phyloP scores from a whole-genome alignment of 2,888 invertebrate species.

The Scaptomyza parva region DNA sequence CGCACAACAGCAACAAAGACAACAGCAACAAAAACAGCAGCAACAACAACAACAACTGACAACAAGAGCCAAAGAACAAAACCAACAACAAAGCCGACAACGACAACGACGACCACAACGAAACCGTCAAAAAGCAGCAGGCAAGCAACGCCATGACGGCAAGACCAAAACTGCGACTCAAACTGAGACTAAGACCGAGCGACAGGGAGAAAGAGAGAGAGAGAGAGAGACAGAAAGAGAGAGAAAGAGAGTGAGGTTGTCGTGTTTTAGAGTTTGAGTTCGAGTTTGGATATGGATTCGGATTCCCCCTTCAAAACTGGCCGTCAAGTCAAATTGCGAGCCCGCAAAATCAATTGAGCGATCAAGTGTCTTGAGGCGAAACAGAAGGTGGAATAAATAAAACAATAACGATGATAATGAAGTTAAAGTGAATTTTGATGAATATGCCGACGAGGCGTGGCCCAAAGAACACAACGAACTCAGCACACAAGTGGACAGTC shows the following conservation, averaged over 20 bases:
- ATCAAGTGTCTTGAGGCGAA: conserved; percentile 84
- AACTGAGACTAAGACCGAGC: conserved; percentile 17
- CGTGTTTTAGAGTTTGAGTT: conserved; percentile 27
- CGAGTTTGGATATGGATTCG: conserved; percentile 25
- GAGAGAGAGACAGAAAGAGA: not conserved
- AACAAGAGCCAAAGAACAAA: conserved; percentile 37
- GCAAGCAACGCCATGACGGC: conserved; percentile 59
- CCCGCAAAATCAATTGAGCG: conserved; percentile 83
- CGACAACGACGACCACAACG: conserved; percentile 56
- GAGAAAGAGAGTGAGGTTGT: conserved; percentile 10
- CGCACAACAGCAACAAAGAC: conserved; percentile 61
- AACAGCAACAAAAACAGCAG: conserved; percentile 22
- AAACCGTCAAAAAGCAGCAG: conserved; percentile 80
- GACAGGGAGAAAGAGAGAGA: not conserved
- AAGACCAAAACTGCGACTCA: conserved; percentile 8
- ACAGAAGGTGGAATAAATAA: conserved; percentile 85
- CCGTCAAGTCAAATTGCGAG: conserved; percentile 30
- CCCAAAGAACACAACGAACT: conserved; percentile 39
- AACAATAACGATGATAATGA: conserved; percentile 84
- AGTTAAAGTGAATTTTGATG: conserved; percentile 84
- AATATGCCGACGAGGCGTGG: conserved; percentile 81
- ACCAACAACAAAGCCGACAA: conserved; percentile 46
- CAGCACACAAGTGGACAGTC: conserved; percentile 36
- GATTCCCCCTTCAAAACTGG: conserved; percentile 23
- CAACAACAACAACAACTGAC: conserved; percentile 42